These are phyloP conservation scores for Mythimna pallens DNA, from an alignment of 2,888 invertebrate species.

Conservation along the genomic window DNA sequence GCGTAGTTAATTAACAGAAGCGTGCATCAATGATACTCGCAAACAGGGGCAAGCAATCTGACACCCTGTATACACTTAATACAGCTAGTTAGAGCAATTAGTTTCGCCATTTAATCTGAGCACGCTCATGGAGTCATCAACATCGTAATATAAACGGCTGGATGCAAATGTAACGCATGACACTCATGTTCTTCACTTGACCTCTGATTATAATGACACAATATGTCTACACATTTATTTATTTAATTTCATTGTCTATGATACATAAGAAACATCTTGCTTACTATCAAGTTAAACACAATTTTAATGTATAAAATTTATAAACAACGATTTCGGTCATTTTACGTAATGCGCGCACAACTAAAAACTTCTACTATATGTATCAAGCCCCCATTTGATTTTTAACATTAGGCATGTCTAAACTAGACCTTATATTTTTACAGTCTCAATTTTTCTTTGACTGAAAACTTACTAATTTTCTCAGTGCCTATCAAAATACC, in stretches of 20 bases:
- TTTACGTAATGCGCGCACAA: no score
- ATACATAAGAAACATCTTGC: neutral
- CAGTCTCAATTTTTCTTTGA: neutral
- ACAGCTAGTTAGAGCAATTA: slow-evolving; percentile 37
- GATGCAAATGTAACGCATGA: slow-evolving; percentile 17
- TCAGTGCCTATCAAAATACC: neutral
- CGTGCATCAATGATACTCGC: neutral
- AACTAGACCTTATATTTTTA: neutral
- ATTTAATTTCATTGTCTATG: neutral
- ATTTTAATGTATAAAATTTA: no score
- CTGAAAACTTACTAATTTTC: no score
- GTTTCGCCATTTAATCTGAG: slow-evolving; percentile 22
- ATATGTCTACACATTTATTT: neutral
- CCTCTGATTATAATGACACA: slow-evolving; percentile 24
- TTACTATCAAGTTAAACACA: neutral
- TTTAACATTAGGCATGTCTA: neutral
- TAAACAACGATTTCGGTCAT: no score
- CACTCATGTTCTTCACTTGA: slow-evolving; percentile 33
- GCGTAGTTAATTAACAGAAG: slow-evolving; percentile 8
- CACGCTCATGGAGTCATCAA: slow-evolving; percentile 11
- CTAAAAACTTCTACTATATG: no score
- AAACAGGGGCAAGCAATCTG: slow-evolving; percentile 26
- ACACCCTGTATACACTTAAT: slow-evolving; percentile 22
- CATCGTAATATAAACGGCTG: slow-evolving; percentile 10
- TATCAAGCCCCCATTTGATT: neutral